Conservation (phyloP, 2,113 vertebrate species). For the Stomatorhinus ivindoensis region DNA sequence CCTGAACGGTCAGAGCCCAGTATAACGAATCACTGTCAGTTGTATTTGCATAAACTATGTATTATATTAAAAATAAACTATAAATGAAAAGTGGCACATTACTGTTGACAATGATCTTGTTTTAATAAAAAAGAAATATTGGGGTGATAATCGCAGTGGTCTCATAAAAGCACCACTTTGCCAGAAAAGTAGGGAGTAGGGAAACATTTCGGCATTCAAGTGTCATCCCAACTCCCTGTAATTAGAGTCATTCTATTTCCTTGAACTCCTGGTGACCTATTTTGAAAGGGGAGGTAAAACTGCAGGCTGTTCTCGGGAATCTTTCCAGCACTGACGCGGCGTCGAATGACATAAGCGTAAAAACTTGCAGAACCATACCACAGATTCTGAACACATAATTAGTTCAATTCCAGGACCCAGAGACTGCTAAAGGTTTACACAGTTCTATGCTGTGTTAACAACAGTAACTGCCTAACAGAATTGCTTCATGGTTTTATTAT, state of each 20-base stretch:
- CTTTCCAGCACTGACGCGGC: slow-evolving; percentile 52
- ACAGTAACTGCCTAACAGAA: slow-evolving; percentile 42
- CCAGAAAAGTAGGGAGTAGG: not conserved
- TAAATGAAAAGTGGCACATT: not conserved
- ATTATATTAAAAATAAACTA: not conserved
- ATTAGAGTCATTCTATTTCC: slow-evolving; percentile 56
- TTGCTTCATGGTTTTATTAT: slow-evolving; percentile 27
- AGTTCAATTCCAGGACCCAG: slow-evolving; percentile 52
- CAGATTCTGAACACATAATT: slow-evolving; percentile 63
- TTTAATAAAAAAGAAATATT: not conserved
- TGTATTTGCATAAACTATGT: not conserved
- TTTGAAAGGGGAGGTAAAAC: slow-evolving; percentile 44
- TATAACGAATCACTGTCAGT: not conserved
- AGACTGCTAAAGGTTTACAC: slow-evolving; percentile 48
- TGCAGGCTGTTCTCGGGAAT: slow-evolving; percentile 61
- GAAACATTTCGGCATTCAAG: slow-evolving; percentile 39
- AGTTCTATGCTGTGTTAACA: slow-evolving; percentile 52
- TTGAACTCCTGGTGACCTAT: slow-evolving; percentile 56
- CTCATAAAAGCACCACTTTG: not conserved
- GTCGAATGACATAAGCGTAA: slow-evolving; percentile 62
- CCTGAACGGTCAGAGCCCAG: not conserved
- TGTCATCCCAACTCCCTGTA: slow-evolving; percentile 48
- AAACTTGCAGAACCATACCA: slow-evolving; percentile 51
- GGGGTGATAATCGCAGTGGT: not conserved
- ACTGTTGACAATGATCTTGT: not conserved